These are phyloP conservation scores for Tetrax tetrax DNA, from an alignment of 2,113 vertebrate genomes.

Conservation along the genomic window DNA sequence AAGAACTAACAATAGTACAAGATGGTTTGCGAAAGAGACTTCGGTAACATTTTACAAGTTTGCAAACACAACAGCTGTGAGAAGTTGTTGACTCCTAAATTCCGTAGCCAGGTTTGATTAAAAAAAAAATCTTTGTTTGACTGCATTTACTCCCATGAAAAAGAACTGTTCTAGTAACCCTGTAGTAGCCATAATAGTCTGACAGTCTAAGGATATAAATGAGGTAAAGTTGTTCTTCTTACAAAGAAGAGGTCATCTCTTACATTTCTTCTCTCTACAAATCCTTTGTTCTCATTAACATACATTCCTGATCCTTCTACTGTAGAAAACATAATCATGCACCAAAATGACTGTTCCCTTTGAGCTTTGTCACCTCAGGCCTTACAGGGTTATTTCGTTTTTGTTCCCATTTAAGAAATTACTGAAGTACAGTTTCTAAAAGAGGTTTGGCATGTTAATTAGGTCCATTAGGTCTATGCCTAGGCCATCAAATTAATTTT, in stretches of 20 bases:
- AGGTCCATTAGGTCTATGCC: slow-evolving; percentile 8
- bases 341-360: slow-evolving; percentile 16
- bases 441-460: slow-evolving; percentile 46
- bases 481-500: slow-evolving; percentile 49
- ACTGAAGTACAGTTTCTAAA: slow-evolving; percentile 32
- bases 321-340: slow-evolving; percentile 15
- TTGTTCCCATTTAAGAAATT: slow-evolving; percentile 43
- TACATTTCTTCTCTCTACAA: background rate
- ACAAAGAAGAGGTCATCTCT: background rate
- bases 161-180: background rate
- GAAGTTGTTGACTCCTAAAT: background rate
- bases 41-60: background rate
- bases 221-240: background rate
- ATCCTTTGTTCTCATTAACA: slow-evolving; percentile 2
- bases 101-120: background rate
- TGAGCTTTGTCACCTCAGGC: slow-evolving; percentile 45
- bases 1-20: background rate
- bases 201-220: background rate
- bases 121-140: background rate
- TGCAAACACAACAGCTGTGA: background rate
- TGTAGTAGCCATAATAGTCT: background rate
- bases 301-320: background rate
- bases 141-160: background rate
- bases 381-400: background rate
- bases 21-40: background rate